phyloP scores from a whole-genome alignment of 2,797 vertebrate species.

The Bucorvus abyssinicus region DNA sequence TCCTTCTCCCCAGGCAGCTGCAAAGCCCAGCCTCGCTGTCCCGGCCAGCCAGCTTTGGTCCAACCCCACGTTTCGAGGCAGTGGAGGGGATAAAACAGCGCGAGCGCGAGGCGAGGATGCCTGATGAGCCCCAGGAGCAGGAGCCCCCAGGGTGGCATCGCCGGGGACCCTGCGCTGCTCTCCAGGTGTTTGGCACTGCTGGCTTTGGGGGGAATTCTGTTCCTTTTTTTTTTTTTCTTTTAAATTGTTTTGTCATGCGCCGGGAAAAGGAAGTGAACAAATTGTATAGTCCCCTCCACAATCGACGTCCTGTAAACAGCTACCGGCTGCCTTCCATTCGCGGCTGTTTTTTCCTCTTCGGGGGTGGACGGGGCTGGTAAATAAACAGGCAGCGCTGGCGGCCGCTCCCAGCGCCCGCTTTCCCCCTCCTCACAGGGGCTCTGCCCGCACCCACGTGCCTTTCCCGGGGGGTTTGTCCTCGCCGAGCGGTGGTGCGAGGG shows the following conservation, averaged over 20 bases:
- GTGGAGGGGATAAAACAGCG: neutral
- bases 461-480: neutral
- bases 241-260: constrained; percentile 18
- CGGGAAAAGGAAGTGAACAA: constrained; percentile 58
- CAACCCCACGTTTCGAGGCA: neutral
- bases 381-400: neutral
- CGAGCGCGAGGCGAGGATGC: neutral
- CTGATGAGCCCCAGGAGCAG: neutral
- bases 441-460: neutral
- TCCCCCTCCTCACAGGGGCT: neutral
- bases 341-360: constrained; percentile 49
- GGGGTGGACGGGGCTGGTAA: constrained; percentile 9
- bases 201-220: neutral
- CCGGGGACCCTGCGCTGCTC: neutral
- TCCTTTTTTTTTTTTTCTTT: neutral
- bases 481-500: fast-evolving
- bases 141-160: neutral
- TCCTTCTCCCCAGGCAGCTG: neutral
- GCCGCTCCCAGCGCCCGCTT: neutral
- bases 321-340: neutral
- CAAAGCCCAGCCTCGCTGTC: neutral
- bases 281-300: constrained; percentile 50
- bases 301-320: constrained; percentile 61
- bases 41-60: neutral
- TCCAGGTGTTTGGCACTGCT: neutral